Conservation (phyloP, 2,797 vertebrate species). For the Hipposideros larvatus region DNA sequence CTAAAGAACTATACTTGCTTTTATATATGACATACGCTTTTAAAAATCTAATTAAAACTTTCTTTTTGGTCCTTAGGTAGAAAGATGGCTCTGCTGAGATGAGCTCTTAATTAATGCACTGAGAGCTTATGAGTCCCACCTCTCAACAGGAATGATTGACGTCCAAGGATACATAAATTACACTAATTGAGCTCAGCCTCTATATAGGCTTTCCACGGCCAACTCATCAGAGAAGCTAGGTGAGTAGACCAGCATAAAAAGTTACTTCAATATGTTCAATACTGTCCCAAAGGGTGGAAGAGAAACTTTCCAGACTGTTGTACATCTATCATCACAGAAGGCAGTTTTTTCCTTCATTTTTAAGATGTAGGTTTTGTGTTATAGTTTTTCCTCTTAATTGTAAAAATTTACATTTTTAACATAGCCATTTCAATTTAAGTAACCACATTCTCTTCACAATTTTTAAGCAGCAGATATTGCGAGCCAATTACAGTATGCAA, state of each 20-base stretch:
- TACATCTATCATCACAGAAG: conserved; percentile 63
- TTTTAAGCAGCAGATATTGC: conserved; percentile 59
- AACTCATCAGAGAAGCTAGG: conserved; percentile 90
- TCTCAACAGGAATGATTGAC: conserved; percentile 91
- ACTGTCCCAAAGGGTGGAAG: conserved; percentile 65
- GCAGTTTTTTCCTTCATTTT: conserved; percentile 67
- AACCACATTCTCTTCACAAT: conserved; percentile 42
- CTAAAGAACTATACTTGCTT: conserved; percentile 84
- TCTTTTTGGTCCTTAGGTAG: conserved; percentile 90
- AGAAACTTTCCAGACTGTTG: conserved; percentile 74
- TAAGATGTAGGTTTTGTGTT: conserved; percentile 64
- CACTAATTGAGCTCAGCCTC: conserved; percentile 90
- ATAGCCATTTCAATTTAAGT: conserved; percentile 61
- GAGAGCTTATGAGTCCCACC: conserved; percentile 89
- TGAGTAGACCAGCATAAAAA: conserved; percentile 85
- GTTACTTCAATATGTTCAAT: conserved; percentile 78
- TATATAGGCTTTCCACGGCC: conserved; percentile 80
- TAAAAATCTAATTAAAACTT: conserved; percentile 91
- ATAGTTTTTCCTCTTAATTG: conserved; percentile 50
- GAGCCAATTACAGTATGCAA: conserved; percentile 70
- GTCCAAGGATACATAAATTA: conserved; percentile 90
- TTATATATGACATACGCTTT: conserved; percentile 87
- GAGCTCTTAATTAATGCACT: conserved; percentile 91
- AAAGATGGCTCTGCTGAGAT: conserved; percentile 90
- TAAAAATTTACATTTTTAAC: conserved; percentile 78